phyloP scores from a whole-genome alignment of 1,140 invertebrate genomes.

The Andricus grossulariae region DNA sequence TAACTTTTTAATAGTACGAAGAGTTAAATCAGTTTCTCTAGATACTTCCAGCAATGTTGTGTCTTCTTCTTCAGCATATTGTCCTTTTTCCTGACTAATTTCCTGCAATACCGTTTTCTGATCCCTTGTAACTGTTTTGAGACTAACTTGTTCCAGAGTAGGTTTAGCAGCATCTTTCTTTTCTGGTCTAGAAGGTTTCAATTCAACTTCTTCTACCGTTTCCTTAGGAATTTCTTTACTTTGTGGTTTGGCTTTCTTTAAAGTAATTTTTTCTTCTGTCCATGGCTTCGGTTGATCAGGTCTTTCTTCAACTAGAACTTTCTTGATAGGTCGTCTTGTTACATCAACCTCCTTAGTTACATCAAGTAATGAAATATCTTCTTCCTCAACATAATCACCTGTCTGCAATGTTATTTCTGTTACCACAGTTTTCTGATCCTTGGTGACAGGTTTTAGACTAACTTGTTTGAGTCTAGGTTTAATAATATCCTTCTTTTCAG shows the following conservation, averaged over 20 bases:
- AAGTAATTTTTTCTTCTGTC: constrained; percentile 64
- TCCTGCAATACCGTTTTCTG: constrained; percentile 40
- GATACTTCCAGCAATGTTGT: constrained; percentile 32
- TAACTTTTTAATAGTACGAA: constrained; percentile 26
- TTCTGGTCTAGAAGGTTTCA: constrained; percentile 75
- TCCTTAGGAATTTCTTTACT: constrained; percentile 58
- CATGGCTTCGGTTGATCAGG: constrained; percentile 56
- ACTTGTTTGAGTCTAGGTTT: constrained; percentile 65
- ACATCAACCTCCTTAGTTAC: constrained; percentile 49
- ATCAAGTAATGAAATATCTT: constrained; percentile 55
- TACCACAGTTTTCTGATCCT: constrained; percentile 41
- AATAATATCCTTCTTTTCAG: constrained; percentile 59
- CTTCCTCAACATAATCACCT: constrained; percentile 43
- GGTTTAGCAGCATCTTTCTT: constrained; percentile 60
- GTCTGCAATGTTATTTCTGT: constrained; percentile 27
- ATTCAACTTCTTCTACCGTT: constrained; percentile 56
- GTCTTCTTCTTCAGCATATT: constrained; percentile 20
- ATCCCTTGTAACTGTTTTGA: constrained; percentile 43
- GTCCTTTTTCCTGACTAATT: neutral
- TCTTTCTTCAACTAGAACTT: constrained; percentile 49
- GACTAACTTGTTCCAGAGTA: constrained; percentile 61
- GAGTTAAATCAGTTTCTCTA: constrained; percentile 33
- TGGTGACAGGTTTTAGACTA: constrained; percentile 67
- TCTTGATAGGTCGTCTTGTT: constrained; percentile 48
- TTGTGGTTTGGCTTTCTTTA: constrained; percentile 60